phyloP scores from a whole-genome alignment of 2,888 invertebrate species.

The Cerastoderma edule region DNA sequence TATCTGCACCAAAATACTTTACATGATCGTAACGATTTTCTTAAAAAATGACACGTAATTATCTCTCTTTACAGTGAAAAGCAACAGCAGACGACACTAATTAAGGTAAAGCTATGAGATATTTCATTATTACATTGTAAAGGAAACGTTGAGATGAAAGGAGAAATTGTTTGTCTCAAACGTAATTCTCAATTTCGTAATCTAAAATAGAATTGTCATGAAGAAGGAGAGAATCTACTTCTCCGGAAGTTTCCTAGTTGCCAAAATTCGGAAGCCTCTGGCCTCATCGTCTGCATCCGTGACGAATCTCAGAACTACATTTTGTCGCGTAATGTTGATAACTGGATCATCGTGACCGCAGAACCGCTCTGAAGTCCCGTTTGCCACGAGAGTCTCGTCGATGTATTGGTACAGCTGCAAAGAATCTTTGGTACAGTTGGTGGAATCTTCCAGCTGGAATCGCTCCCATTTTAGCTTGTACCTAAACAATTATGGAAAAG shows the following conservation, averaged over 20 bases:
- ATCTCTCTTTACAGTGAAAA: too few species aligned
- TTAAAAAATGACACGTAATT: too few species aligned
- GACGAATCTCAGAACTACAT: conserved; percentile 48
- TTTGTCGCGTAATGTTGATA: conserved; percentile 42
- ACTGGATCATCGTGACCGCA: conserved; percentile 52
- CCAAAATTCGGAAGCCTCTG: conserved; percentile 54
- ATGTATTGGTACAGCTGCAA: conserved; percentile 50
- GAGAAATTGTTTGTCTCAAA: too few species aligned
- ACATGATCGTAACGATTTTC: too few species aligned
- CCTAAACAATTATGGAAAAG: too few species aligned
- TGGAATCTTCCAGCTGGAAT: conserved; percentile 51
- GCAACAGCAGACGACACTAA: too few species aligned
- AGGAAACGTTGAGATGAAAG: too few species aligned
- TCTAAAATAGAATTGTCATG: too few species aligned
- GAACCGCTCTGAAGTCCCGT: conserved; percentile 51
- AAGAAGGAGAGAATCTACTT: conserved; percentile 19
- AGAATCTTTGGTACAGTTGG: conserved; percentile 52
- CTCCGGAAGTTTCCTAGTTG: conserved; percentile 57
- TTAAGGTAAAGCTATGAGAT: too few species aligned
- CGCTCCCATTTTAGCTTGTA: conserved; percentile 53
- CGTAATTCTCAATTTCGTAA: too few species aligned
- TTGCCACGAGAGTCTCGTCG: conserved; percentile 15
- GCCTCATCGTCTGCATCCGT: conserved; percentile 45
- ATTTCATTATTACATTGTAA: too few species aligned
- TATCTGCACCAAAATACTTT: too few species aligned